Conservation (phyloP, 1,140 invertebrate genomes). For the Apolygus lucorum region DNA sequence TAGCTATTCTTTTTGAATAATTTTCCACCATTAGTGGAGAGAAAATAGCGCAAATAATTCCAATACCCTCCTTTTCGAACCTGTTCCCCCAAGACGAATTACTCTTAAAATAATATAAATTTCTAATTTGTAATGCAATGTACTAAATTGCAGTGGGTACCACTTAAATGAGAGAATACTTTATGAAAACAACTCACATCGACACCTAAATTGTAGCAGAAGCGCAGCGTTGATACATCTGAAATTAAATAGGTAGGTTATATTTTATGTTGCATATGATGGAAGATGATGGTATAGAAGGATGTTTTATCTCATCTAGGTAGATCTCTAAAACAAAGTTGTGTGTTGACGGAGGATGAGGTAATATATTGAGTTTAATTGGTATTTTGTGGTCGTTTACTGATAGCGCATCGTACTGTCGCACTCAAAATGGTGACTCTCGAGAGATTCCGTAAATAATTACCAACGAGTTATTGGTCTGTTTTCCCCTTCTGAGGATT, state of each 20-base stretch:
- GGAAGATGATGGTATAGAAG: background rate
- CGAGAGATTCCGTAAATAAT: too few species aligned
- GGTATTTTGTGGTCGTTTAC: background rate
- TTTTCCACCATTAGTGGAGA: background rate
- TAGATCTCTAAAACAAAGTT: too few species aligned
- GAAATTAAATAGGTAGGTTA: constrained; percentile 31
- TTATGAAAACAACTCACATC: constrained; percentile 40
- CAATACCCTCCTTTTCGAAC: background rate
- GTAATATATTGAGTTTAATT: background rate
- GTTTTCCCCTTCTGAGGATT: too few species aligned
- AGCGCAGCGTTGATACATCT: constrained; percentile 53
- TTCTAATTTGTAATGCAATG: background rate
- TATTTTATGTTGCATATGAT: background rate
- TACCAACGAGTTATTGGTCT: too few species aligned
- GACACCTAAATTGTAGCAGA: constrained; percentile 57
- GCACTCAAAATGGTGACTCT: too few species aligned
- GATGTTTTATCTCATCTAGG: too few species aligned
- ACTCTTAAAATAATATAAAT: background rate
- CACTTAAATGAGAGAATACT: too few species aligned
- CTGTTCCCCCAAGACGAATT: too few species aligned
- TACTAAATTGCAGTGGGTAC: too few species aligned
- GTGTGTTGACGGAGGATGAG: too few species aligned
- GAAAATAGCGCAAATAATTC: background rate
- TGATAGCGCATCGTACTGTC: background rate
- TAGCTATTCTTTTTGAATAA: too few species aligned